Percentiles rank a stretch among this genome's conserved stretches.
Conservation (phyloP, 2,888 invertebrate species). For the Acheta domesticus region DNA sequence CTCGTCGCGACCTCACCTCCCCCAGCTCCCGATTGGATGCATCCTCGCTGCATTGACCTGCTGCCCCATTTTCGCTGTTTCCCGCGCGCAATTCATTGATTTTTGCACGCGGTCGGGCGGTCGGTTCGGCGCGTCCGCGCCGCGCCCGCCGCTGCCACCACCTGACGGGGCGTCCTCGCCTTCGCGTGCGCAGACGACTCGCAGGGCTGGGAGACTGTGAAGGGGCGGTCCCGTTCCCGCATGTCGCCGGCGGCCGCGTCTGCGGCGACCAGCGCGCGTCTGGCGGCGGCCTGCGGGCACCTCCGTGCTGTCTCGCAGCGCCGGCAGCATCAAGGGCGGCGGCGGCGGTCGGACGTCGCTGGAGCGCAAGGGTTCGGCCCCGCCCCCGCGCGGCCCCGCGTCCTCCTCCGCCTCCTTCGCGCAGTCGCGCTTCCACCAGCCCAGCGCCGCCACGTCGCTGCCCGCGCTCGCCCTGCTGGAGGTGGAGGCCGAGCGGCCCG, state of each 20-base stretch:
- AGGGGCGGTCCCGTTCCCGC: conserved; percentile 61
- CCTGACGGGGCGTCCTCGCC: no score
- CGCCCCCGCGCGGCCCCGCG: conserved; percentile 22
- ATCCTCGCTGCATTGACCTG: no score
- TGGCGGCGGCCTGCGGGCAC: not conserved
- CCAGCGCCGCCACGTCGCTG: conserved; percentile 76
- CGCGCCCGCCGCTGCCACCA: no score
- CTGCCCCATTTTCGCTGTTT: no score
- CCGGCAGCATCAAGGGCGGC: conserved; percentile 38
- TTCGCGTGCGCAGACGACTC: conserved; percentile 41
- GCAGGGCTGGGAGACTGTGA: conserved; percentile 85
- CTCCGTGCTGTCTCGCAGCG: conserved; percentile 39
- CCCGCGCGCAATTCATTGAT: no score
- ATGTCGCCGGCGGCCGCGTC: conserved; percentile 44
- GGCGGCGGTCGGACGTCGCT: conserved; percentile 20
- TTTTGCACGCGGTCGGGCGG: no score
- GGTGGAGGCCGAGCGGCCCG: conserved; percentile 38
- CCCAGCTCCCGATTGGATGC: no score
- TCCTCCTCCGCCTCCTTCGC: conserved; percentile 28
- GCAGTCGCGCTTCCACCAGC: conserved; percentile 72
- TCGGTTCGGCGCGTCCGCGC: no score
- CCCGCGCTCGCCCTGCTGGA: conserved; percentile 60
- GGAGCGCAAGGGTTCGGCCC: conserved; percentile 24
- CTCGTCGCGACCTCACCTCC: no score
- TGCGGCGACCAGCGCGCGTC: not conserved